Conservation (phyloP, 2,888 invertebrate genomes). For the Dicroscelio sp. region DNA sequence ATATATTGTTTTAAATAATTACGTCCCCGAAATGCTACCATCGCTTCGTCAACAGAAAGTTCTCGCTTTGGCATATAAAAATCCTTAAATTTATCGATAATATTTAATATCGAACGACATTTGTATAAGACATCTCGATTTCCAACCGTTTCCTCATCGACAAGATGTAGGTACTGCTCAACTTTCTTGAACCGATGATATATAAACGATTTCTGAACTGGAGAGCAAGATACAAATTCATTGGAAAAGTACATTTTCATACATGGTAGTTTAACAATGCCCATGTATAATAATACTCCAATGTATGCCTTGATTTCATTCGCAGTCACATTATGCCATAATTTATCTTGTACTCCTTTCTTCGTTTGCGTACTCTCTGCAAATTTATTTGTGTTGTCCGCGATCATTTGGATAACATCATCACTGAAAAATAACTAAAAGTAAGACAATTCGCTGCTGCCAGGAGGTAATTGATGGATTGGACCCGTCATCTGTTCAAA, state of each 20-base stretch:
- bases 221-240: not conserved
- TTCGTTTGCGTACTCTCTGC: not conserved
- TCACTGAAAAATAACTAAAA: not conserved
- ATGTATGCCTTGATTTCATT: slow-evolving; percentile 25
- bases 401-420: not conserved
- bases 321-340: not conserved
- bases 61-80: slow-evolving; percentile 10
- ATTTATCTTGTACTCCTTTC: not conserved
- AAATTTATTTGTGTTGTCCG: not conserved
- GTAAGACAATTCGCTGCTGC: not conserved
- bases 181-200: slow-evolving; percentile 11
- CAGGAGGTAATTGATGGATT: not conserved
- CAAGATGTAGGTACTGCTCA: slow-evolving; percentile 4
- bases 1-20: slow-evolving; percentile 40
- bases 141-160: no score
- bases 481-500: not conserved
- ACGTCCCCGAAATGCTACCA: slow-evolving; percentile 23
- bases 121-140: slow-evolving; percentile 29
- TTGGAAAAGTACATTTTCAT: not conserved
- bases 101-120: slow-evolving; percentile 8
- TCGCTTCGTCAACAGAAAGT: slow-evolving; percentile 38
- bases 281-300: slow-evolving; percentile 29
- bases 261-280: not conserved
- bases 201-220: slow-evolving; percentile 1
- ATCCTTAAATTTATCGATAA: slow-evolving; percentile 18